phyloP scores from a whole-genome alignment of 1,140 invertebrate species.

The Plodia interpunctella region DNA sequence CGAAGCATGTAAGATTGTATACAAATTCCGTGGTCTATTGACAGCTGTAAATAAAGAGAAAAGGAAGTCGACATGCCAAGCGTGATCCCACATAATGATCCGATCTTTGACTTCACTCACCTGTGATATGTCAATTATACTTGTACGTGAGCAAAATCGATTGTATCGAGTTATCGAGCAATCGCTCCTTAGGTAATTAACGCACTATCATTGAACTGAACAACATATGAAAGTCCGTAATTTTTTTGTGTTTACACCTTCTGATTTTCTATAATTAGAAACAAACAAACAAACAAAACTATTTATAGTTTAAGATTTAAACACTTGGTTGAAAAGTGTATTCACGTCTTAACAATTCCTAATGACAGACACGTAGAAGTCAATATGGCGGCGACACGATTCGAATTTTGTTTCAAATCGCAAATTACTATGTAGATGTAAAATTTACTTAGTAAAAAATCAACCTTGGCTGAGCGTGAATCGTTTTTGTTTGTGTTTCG shows the following conservation, averaged over 20 bases:
- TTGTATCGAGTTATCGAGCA: constrained; percentile 10
- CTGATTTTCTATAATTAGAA: no score
- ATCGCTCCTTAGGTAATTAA: neutral
- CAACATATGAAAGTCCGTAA: neutral
- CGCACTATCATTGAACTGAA: neutral
- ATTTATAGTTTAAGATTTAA: neutral
- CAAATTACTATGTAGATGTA: neutral
- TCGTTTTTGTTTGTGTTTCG: no score
- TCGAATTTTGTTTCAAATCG: neutral
- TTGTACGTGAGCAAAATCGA: constrained; percentile 11
- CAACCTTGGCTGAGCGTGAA: no score
- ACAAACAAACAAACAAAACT: no score
- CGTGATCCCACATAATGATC: constrained; percentile 24
- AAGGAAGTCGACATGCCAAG: neutral
- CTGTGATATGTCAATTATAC: constrained; percentile 28
- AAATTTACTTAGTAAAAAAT: neutral
- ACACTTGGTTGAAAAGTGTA: neutral
- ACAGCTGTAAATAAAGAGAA: constrained; percentile 3
- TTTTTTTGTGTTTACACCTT: neutral
- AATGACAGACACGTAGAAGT: constrained; percentile 18
- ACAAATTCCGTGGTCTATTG: neutral
- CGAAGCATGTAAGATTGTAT: no score
- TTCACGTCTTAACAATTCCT: constrained; percentile 8
- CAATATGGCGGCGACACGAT: constrained; percentile 3
- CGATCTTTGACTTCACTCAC: constrained; percentile 23